These are phyloP conservation scores for Mastomys natalensis DNA, from an alignment of 2,113 vertebrate species.

Conservation along the genomic window DNA sequence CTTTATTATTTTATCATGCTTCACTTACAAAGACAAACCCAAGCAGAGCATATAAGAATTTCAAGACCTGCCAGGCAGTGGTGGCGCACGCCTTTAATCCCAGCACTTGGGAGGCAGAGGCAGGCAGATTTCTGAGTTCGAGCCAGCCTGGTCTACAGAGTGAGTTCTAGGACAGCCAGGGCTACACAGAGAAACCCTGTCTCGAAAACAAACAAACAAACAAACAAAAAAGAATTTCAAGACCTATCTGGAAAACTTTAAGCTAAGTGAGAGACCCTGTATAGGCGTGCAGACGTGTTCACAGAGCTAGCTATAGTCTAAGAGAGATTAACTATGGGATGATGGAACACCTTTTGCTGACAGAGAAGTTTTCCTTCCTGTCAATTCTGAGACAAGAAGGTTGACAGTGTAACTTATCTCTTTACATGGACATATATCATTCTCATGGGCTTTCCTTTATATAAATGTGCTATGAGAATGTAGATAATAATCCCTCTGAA, in stretches of 20 bases:
- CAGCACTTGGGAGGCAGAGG: too few species aligned
- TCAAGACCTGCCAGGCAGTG: neutral
- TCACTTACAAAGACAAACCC: constrained; percentile 10
- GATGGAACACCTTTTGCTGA: neutral
- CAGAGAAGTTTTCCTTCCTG: neutral
- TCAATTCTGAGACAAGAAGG: neutral
- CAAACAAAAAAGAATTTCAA: neutral
- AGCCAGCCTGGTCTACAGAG: too few species aligned
- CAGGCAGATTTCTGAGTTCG: too few species aligned
- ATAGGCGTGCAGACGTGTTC: too few species aligned
- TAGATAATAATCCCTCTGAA: constrained; percentile 12
- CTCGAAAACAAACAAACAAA: too few species aligned
- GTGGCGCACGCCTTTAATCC: too few species aligned
- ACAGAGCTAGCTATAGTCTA: neutral
- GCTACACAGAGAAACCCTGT: too few species aligned
- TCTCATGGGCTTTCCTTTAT: constrained; percentile 21
- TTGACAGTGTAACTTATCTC: neutral
- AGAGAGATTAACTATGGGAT: neutral
- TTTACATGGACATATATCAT: neutral
- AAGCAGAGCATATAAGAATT: neutral
- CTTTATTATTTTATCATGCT: neutral
- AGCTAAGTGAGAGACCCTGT: neutral
- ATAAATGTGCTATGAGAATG: neutral
- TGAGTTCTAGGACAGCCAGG: too few species aligned
- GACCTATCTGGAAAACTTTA: neutral